Conservation (phyloP, 1,140 invertebrate genomes). For the Chlorops oryzae region DNA sequence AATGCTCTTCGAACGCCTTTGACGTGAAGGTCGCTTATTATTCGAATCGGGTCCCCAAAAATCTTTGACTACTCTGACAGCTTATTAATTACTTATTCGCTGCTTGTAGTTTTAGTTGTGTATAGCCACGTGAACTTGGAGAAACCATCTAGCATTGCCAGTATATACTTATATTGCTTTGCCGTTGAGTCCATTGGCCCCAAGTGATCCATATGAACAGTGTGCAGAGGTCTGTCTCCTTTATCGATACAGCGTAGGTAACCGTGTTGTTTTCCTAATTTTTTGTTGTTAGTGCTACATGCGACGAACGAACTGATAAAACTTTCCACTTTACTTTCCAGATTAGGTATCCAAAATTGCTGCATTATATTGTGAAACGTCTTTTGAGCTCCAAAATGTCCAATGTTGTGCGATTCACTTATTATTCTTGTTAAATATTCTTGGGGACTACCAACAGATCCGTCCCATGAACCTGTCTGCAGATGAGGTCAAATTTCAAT, state of each 20-base stretch:
- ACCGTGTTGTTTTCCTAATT: slow-evolving; percentile 45
- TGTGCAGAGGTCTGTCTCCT: slow-evolving; percentile 21
- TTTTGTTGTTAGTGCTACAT: slow-evolving; percentile 28
- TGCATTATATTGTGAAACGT: slow-evolving; percentile 36
- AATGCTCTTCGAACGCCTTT: slow-evolving; percentile 26
- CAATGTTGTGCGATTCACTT: slow-evolving; percentile 18
- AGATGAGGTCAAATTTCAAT: slow-evolving; percentile 1
- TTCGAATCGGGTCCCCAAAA: slow-evolving; percentile 36
- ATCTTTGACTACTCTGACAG: slow-evolving; percentile 15
- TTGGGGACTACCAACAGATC: not conserved
- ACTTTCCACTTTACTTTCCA: slow-evolving; percentile 31
- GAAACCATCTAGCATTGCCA: slow-evolving; percentile 29
- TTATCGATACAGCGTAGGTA: slow-evolving; percentile 30
- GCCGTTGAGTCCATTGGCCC: slow-evolving; percentile 28
- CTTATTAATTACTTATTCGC: not conserved
- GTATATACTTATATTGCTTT: slow-evolving; percentile 25
- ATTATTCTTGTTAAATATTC: slow-evolving; percentile 3
- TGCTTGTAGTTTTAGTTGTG: slow-evolving; percentile 11
- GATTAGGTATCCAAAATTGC: slow-evolving; percentile 42
- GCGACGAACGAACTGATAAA: slow-evolving; percentile 30
- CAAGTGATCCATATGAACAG: slow-evolving; percentile 13
- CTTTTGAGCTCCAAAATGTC: slow-evolving; percentile 43
- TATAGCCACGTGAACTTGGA: slow-evolving; percentile 25
- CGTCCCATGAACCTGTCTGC: not conserved
- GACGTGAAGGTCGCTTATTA: slow-evolving; percentile 21